Percentiles rank a stretch among this genome's conserved stretches.
Conservation (phyloP, 2,113 vertebrate species). For the Ptilonorhynchus violaceus region DNA sequence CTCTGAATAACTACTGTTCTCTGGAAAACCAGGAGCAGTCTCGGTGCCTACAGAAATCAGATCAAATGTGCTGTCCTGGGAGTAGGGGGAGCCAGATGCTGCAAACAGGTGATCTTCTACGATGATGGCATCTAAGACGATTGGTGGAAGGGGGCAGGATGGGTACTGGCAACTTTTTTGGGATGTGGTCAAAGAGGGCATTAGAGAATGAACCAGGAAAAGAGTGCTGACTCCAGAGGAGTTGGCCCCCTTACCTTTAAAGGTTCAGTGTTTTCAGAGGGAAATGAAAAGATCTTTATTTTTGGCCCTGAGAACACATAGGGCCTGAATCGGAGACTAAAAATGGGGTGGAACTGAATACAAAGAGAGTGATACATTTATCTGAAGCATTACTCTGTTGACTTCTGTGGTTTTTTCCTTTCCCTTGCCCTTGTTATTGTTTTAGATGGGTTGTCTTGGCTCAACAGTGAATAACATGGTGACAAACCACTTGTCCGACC, state of each 20-base stretch:
- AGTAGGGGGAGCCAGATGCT: background rate
- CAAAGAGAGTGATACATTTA: background rate
- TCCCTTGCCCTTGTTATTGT: background rate
- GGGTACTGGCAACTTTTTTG: background rate
- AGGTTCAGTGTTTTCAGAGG: background rate
- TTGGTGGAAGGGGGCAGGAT: background rate
- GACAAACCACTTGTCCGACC: accelerated
- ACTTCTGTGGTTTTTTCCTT: background rate
- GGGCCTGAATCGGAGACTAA: background rate
- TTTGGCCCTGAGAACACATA: background rate
- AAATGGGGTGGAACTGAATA: background rate
- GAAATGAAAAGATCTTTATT: background rate
- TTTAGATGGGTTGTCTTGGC: background rate
- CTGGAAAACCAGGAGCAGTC: background rate
- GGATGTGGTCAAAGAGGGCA: background rate
- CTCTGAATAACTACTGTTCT: background rate
- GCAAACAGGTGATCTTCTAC: background rate
- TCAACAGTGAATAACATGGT: background rate
- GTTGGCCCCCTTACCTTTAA: background rate
- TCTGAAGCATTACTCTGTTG: background rate
- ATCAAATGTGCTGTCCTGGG: background rate
- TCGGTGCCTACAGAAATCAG: background rate
- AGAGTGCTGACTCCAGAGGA: background rate
- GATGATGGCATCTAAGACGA: background rate
- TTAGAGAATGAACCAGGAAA: background rate